Base-by-base conservation (phyloP, 2,797 vertebrate genomes). In the Pangasius larnaudii region DNA sequence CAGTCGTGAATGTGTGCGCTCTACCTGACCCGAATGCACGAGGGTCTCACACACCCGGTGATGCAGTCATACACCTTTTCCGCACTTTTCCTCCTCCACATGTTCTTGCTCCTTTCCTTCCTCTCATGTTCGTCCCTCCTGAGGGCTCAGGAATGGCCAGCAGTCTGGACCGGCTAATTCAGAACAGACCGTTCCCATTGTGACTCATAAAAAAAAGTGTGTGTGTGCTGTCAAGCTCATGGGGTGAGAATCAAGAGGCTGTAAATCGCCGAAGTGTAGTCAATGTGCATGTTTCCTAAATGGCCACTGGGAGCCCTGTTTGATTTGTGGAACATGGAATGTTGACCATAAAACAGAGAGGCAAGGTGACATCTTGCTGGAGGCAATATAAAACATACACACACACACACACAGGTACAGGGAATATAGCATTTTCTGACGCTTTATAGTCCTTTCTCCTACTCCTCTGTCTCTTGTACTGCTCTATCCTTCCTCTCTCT, bases 201-300 rank as follows among this genome's bases (percentile, higher is more conserved):
- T 14, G 72, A 42, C 49, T 88, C 91, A 90, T 92, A 92, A 91
- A 89, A 91, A 89, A 77, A 72, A 90, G 22, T 88, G 82, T 87
- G 83, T 58, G 77, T 90, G 36, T 88, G 42, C 75, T 80, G 30
- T 46, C 56, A 87, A 71, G 39, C 84, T 74, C 51, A 27, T 42
- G 75, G 24, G 7, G 58, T 53, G 51, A 74, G 84, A 87, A 84
- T 86, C 72, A 58, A 74, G 84, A 72, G 30, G 71, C 71, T 84
- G 67, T 91, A 85, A 89, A 88, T 78, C 74, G 74, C n/a, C 74
- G 3, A 8, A 2, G 53, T 86, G 78, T 67, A 75, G 53, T 91
- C 87, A 80, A 69, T 85, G 78, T 78, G 58, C 59, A 72, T 77
- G 84, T 90, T 88, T 88, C 87, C 85, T 85, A 87, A 91, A 81